phyloP scores from a whole-genome alignment of 1,140 invertebrate genomes.

The Eciton burchellii region DNA sequence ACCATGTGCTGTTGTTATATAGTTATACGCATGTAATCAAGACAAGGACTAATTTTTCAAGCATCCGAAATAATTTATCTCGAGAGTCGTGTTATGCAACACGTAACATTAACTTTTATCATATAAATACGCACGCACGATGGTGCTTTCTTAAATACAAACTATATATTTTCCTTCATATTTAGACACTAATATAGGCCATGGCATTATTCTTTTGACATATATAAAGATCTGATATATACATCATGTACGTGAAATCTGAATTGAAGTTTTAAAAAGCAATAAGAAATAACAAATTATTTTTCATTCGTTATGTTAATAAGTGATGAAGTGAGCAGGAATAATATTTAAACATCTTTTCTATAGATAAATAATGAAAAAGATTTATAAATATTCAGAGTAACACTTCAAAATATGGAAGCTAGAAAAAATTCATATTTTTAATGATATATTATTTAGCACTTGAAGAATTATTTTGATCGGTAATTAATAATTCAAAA shows the following conservation, averaged over 20 bases:
- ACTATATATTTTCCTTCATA: slow-evolving; percentile 65
- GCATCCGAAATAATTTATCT: slow-evolving; percentile 52
- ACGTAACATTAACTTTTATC: slow-evolving; percentile 61
- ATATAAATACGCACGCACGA: slow-evolving; percentile 37
- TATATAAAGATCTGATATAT: slow-evolving; percentile 71
- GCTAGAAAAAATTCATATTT: not conserved
- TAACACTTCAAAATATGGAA: not conserved
- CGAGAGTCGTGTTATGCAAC: slow-evolving; percentile 34
- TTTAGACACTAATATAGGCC: slow-evolving; percentile 80
- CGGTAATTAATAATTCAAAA: not conserved
- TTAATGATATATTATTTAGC: slow-evolving; percentile 15
- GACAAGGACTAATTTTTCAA: slow-evolving; percentile 36
- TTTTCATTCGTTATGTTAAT: not conserved
- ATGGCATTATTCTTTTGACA: slow-evolving; percentile 74
- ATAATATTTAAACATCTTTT: slow-evolving; percentile 15
- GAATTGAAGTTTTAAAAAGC: slow-evolving; percentile 8
- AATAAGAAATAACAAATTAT: not conserved
- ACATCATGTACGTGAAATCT: not conserved
- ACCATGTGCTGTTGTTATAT: not conserved
- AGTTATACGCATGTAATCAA: slow-evolving; percentile 25
- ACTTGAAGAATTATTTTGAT: slow-evolving; percentile 1
- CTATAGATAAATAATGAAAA: not conserved
- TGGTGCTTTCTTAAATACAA: slow-evolving; percentile 59
- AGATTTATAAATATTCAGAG: no score
- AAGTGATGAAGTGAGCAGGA: not conserved